These are phyloP conservation scores for Plagodis dolabraria DNA, from an alignment of 2,888 invertebrate species.

Conservation along the genomic window DNA sequence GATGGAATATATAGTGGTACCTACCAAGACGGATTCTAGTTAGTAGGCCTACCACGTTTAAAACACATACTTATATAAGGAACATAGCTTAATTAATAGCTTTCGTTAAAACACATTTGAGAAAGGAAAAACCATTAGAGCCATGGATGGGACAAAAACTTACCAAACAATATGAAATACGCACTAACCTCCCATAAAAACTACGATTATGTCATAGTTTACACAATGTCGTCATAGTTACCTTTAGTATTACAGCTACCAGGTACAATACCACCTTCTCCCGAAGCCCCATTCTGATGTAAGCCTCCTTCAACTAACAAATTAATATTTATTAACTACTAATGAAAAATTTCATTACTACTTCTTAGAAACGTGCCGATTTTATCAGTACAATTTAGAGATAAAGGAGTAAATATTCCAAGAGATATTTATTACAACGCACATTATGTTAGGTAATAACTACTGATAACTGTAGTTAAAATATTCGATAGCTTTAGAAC, in stretches of 20 bases:
- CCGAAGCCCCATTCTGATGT: constrained; percentile 56
- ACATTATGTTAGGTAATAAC: constrained; percentile 3
- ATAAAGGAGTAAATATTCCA: constrained; percentile 6
- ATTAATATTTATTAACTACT: constrained; percentile 42
- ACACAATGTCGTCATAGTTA: constrained; percentile 34
- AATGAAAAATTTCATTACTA: constrained; percentile 29
- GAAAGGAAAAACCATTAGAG: too few species aligned
- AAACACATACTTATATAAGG: too few species aligned
- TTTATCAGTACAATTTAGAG: constrained; percentile 25
- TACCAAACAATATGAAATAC: too few species aligned
- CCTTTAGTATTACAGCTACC: constrained; percentile 50
- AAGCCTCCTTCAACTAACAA: constrained; percentile 30
- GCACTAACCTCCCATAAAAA: too few species aligned
- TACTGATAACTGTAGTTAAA: not conserved
- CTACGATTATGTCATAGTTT: too few species aligned
- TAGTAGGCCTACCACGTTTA: too few species aligned
- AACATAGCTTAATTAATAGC: too few species aligned
- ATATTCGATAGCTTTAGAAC: not conserved
- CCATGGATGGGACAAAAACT: too few species aligned
- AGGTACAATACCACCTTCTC: constrained; percentile 56
- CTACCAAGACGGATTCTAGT: too few species aligned
- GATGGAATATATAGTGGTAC: too few species aligned
- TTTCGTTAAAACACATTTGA: too few species aligned
- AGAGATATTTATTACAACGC: constrained; percentile 11
- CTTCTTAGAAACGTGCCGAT: constrained; percentile 38